Evolutionary conservation across 2,888 invertebrate species (phyloP).

Genomic region (Smittia sp.): DNA sequence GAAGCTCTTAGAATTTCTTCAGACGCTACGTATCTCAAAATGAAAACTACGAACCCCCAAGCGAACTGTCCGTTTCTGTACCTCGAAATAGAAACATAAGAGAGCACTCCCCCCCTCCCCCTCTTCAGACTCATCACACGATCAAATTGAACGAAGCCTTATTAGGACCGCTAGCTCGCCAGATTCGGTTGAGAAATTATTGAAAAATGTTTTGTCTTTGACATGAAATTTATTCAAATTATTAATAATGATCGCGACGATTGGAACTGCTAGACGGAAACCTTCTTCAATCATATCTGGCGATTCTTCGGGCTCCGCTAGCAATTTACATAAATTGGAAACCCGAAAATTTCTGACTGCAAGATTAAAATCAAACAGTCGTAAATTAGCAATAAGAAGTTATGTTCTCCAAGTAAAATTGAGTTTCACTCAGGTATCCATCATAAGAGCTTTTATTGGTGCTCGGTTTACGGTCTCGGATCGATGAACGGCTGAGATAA

Average conservation of each 20-base stretch:
- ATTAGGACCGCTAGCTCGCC: no score
- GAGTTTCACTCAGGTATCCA: slow-evolving; percentile 4
- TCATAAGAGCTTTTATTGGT: neutral
- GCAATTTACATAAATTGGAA: slow-evolving; percentile 39
- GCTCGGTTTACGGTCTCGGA: neutral
- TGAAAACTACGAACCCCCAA: no score
- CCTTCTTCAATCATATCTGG: no score
- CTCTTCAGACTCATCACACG: no score
- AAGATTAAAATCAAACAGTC: slow-evolving; percentile 40
- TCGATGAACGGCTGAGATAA: neutral
- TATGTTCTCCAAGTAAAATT: slow-evolving; percentile 37
- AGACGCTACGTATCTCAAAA: no score
- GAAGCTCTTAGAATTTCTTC: no score
- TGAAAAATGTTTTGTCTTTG: neutral
- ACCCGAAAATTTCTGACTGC: neutral
- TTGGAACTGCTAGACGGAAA: neutral
- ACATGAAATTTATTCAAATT: neutral
- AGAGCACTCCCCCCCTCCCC: no score
- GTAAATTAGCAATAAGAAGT: slow-evolving; percentile 30
- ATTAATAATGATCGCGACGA: slow-evolving; percentile 2
- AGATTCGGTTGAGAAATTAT: no score
- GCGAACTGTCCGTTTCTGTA: no score
- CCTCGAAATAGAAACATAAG: no score
- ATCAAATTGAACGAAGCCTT: no score
- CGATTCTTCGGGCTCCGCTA: no score